phyloP scores from a whole-genome alignment of 2,797 vertebrate genomes.

The Silurus lanzhouensis region DNA sequence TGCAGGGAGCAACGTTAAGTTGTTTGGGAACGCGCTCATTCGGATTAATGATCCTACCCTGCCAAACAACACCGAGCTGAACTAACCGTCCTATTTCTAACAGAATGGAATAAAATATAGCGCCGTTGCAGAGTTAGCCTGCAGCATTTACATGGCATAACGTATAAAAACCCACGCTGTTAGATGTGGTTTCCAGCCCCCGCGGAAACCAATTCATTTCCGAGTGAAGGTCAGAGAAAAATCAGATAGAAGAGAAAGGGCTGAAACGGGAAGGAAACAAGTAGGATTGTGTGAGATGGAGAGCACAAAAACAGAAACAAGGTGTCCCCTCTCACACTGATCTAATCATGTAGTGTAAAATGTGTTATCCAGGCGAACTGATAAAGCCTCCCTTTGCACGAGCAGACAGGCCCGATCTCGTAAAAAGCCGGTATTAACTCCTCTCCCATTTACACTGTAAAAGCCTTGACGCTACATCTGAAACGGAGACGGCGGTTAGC shows the following conservation, averaged over 20 bases:
- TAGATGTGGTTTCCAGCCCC: too few relatives aligned
- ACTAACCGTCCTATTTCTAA: not conserved
- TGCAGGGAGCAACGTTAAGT: conserved; percentile 1
- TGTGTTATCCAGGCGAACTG: conserved; percentile 60
- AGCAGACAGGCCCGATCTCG: conserved; percentile 42
- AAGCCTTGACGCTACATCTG: conserved; percentile 39
- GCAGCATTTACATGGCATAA: not conserved
- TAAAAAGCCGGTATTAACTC: conserved; percentile 58
- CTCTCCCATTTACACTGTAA: conserved; percentile 27
- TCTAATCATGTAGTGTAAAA: conserved; percentile 64
- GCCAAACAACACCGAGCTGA: not conserved
- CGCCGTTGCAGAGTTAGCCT: not conserved
- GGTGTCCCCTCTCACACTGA: conserved; percentile 59
- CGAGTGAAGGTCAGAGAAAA: not conserved
- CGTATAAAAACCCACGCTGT: not conserved
- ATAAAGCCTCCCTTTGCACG: conserved; percentile 48
- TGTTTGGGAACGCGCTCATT: not conserved
- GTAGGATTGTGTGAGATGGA: conserved; percentile 14
- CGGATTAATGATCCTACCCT: not conserved
- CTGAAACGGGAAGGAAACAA: conserved; percentile 25
- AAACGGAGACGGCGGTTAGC: conserved; percentile 33
- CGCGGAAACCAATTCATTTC: not conserved
- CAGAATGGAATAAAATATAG: not conserved
- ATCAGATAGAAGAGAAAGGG: not conserved
- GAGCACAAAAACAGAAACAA: conserved; percentile 56